Conservation (phyloP, 2,797 vertebrate genomes). For the Menidia menidia region DNA sequence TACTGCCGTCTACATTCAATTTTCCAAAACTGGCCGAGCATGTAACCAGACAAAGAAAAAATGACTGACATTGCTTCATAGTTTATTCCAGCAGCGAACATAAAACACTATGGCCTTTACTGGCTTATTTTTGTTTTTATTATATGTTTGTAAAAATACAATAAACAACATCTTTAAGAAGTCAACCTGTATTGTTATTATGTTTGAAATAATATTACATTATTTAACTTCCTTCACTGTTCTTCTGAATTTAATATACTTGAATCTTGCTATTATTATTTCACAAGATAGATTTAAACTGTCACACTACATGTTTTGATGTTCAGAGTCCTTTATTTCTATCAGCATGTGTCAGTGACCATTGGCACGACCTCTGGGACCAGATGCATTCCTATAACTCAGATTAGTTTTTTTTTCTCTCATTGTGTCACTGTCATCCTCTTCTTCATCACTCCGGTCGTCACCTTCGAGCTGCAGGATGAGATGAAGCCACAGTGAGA, state of each 20-base stretch:
- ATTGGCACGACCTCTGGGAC: constrained; percentile 61
- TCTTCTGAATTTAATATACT: constrained; percentile 22
- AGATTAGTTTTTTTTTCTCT: constrained; percentile 62
- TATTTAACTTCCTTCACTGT: constrained; percentile 25
- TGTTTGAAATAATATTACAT: constrained; percentile 1
- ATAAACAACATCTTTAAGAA: not conserved
- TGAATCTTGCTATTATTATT: not conserved
- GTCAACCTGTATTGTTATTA: constrained; percentile 20
- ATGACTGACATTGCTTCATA: not conserved
- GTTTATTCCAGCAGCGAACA: not conserved
- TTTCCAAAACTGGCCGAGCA: not conserved
- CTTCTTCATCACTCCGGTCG: constrained; percentile 81
- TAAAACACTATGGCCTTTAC: not conserved
- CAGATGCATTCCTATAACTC: constrained; percentile 61
- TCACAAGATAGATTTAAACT: constrained; percentile 14
- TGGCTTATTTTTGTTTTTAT: not conserved
- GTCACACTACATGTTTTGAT: constrained; percentile 8
- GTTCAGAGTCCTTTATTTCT: not conserved
- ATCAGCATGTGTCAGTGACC: constrained; percentile 61
- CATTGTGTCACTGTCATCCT: constrained; percentile 67
- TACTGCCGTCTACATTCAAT: not conserved
- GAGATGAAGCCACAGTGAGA: constrained; percentile 15
- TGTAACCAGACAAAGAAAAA: not conserved
- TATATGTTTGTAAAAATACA: not conserved
- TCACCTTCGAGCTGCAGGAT: constrained; percentile 76